Evolutionary conservation across 1,140 invertebrate species (phyloP), one percentile per base, ranked within the genome.

Genomic region (Oppia nitens): DNA sequence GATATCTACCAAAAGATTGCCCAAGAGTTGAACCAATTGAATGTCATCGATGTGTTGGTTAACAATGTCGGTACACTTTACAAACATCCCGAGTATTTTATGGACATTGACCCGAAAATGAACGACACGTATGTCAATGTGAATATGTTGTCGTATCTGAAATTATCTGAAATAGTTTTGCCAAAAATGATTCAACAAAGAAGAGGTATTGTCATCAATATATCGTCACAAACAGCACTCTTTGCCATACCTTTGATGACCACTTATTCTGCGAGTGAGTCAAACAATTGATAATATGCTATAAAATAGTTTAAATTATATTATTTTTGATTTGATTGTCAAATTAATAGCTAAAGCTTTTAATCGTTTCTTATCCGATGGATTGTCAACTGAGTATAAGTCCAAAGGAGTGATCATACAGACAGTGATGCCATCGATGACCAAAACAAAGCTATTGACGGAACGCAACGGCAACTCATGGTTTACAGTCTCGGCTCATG

Each of bases 191-290:
- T 60, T n/a, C 17, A 60, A 51, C n/a, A 27, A 26, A 49, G 32
- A 25, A 1, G 47, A 2, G 59, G 59, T 20, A 24, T 49, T 29
- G 25, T 60, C 9, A 56, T 60, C 11, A 60, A 60, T 47, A n/a
- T 40, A 23, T 23, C 20, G 11, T 60, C 59, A 21, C 24, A 28
- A 27, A 17, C 26, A 1, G 56, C 45, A 1, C 9, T n/a, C 12
- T 49, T 48, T 29, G 9, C n/a, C 4, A 48, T 57, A 49, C 56
- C 56, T 21, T n/a, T 28, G 9, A 48, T 49, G 27, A 48, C 56
- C 9, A 57, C 56, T n/a, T 57, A 4, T 52, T 52, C 56, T 12
- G 56, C 56, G 82, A 25, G 81, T 84, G 51, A 97, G 96, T 45
- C 3, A 23, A 23, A 55, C 17, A 45, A 40, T 11, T 29, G 9